phyloP scores from a whole-genome alignment of 2,797 vertebrate species.

The Strix occidentalis region DNA sequence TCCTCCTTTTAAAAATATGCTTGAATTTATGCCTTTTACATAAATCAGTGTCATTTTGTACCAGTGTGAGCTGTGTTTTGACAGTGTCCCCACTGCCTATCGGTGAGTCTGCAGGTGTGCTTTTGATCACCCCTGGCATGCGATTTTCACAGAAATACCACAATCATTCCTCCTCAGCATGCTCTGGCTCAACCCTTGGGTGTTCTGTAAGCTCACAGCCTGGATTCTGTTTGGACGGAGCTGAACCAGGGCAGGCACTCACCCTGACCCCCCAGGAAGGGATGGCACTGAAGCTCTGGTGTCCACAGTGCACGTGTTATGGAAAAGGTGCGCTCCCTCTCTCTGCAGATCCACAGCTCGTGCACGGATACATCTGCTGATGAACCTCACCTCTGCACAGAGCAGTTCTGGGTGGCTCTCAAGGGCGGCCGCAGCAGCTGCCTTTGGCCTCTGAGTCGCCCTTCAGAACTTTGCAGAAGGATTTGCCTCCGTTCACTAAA shows the following conservation, averaged over 20 bases:
- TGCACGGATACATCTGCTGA: neutral
- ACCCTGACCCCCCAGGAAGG: neutral
- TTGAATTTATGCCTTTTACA: neutral
- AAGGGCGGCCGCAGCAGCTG: neutral
- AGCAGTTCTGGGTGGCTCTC: neutral
- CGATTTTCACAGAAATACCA: neutral
- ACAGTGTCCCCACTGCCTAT: neutral
- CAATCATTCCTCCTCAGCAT: accelerated
- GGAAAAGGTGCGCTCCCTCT: neutral
- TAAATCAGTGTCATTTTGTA: neutral
- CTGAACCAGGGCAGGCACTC: neutral
- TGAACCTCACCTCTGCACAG: neutral
- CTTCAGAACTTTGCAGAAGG: neutral
- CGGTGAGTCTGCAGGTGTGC: neutral
- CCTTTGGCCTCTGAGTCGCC: neutral
- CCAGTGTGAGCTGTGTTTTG: neutral
- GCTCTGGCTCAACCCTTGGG: neutral
- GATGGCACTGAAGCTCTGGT: neutral
- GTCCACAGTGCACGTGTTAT: too few relatives aligned
- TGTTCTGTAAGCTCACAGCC: neutral
- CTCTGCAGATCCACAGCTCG: neutral
- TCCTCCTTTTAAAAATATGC: neutral
- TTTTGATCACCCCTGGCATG: neutral
- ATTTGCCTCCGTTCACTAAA: neutral
- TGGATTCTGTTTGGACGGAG: neutral